These are phyloP conservation scores for Bombus confusus DNA, from an alignment of 1,140 invertebrate species.

Conservation along the genomic window DNA sequence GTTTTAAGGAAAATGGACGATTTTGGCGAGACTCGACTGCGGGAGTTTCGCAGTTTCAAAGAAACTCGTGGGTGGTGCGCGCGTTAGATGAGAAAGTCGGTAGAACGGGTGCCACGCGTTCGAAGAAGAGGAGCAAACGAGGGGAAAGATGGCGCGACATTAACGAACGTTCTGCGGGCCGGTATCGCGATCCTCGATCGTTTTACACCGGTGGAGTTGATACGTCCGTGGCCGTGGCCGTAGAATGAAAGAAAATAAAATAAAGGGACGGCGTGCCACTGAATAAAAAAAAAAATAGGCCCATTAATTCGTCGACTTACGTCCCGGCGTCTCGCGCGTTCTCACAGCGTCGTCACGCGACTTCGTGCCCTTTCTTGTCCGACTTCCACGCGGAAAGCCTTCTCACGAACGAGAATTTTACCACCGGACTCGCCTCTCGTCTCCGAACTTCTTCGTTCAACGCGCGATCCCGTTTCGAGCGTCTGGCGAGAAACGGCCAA, in stretches of 20 bases:
- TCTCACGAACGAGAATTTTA: neutral
- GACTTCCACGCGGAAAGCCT: too few species aligned
- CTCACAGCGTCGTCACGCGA: conserved; percentile 65
- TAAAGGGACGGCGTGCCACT: conserved; percentile 43
- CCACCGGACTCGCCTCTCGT: too few species aligned
- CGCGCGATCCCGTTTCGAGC: neutral
- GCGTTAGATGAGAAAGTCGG: neutral
- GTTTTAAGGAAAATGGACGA: too few species aligned
- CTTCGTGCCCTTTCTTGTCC: neutral
- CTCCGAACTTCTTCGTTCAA: too few species aligned
- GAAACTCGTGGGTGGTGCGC: neutral
- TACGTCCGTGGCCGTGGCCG: conserved; percentile 8
- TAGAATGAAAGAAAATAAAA: conserved; percentile 65
- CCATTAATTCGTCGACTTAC: conserved; percentile 73
- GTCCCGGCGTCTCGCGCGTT: conserved; percentile 62
- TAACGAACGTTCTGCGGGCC: conserved; percentile 51
- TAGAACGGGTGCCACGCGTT: neutral
- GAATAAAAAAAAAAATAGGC: conserved; percentile 73
- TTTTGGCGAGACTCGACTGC: neutral
- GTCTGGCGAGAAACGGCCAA: neutral
- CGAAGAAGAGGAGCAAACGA: conserved; percentile 8
- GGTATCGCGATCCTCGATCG: conserved; percentile 61
- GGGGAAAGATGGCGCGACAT: conserved; percentile 46
- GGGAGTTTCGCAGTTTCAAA: neutral
- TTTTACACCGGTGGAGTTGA: conserved; percentile 46